A percentile compares a stretch with the other conserved stretches of the same genome.
Evolutionary conservation across 1,140 invertebrate genomes (phyloP).

Genomic region (Lordiphosa stackelbergi): DNA sequence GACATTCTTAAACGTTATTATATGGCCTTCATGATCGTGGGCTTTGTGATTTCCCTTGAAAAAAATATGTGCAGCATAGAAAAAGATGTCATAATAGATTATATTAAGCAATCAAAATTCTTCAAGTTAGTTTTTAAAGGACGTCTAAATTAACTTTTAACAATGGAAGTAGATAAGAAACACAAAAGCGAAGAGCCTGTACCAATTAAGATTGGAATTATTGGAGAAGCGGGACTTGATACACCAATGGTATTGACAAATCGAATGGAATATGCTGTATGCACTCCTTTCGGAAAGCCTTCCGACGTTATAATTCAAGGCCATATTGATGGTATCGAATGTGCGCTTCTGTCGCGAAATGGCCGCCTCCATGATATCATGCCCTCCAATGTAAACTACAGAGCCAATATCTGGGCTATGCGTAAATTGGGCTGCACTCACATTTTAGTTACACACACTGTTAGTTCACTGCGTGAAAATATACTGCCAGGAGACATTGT

Average conservation of each 20-base stretch:
- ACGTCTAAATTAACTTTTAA: constrained; percentile 25
- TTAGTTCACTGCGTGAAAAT: constrained; percentile 91
- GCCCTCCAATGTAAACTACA: constrained; percentile 91
- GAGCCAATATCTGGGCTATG: constrained; percentile 97
- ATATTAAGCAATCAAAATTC: not conserved
- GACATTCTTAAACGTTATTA: too few species aligned
- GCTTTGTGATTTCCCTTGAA: too few species aligned
- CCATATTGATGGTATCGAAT: constrained; percentile 82
- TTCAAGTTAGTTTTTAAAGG: constrained; percentile 8
- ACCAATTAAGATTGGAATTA: constrained; percentile 90
- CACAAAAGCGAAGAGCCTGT: constrained; percentile 1
- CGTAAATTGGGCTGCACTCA: constrained; percentile 93
- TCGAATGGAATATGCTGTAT: constrained; percentile 81
- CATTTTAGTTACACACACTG: constrained; percentile 83
- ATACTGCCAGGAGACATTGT: constrained; percentile 93
- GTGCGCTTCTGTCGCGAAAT: constrained; percentile 93
- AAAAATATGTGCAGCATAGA: constrained; percentile 2
- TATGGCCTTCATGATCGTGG: too few species aligned
- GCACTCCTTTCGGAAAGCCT: constrained; percentile 92
- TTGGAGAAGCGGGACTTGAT: constrained; percentile 95
- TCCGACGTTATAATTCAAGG: constrained; percentile 89
- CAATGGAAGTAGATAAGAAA: constrained; percentile 30
- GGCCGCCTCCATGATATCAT: constrained; percentile 89
- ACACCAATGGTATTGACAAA: constrained; percentile 88
- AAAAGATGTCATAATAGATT: not conserved